These are phyloP conservation scores for Apamea anceps DNA, from an alignment of 2,888 invertebrate genomes.

Conservation along the genomic window DNA sequence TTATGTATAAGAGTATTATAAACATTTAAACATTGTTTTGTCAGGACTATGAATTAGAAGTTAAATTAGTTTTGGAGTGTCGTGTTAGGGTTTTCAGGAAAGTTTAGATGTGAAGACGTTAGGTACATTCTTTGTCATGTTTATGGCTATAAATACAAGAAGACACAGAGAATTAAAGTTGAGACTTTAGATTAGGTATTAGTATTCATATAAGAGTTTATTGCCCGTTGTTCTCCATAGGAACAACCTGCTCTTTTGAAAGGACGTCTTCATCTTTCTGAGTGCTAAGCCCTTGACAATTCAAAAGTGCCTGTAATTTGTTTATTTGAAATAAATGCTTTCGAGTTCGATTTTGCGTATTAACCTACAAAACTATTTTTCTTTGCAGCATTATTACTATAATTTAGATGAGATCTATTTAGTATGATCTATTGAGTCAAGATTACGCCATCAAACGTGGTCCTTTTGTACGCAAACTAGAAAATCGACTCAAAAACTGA, in stretches of 20 bases:
- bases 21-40: constrained; percentile 36
- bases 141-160: neutral
- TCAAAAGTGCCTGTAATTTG: too few relatives aligned
- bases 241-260: too few relatives aligned
- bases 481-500: neutral
- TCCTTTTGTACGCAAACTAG: neutral
- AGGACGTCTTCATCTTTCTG: too few relatives aligned
- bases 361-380: neutral
- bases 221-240: too few relatives aligned
- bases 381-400: neutral
- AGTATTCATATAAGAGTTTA: neutral
- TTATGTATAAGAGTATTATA: constrained; percentile 4
- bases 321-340: too few relatives aligned
- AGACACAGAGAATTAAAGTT: neutral
- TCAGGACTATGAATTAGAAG: constrained; percentile 1
- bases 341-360: neutral
- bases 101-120: neutral
- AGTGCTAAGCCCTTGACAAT: too few relatives aligned
- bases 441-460: neutral
- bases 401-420: neutral
- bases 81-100: neutral
- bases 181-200: neutral
- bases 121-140: neutral
- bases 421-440: neutral
- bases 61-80: neutral